Evolutionary conservation across 2,888 invertebrate genomes (phyloP).

Genomic region (Frankliniella fusca): DNA sequence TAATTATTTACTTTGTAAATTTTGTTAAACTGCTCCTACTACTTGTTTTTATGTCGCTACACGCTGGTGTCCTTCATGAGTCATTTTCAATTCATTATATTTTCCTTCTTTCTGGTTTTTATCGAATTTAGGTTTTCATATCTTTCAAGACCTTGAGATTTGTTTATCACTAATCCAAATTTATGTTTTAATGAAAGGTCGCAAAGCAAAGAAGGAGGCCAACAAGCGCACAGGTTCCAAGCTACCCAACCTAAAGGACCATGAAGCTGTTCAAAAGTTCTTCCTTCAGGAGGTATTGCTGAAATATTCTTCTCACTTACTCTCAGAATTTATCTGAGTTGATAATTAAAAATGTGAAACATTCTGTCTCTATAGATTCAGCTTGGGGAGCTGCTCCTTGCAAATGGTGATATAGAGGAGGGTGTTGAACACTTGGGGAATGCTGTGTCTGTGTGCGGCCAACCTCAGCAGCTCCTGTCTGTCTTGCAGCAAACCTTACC

Average conservation of each 20-base stretch:
- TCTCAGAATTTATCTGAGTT: neutral
- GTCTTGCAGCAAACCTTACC: conserved; percentile 94
- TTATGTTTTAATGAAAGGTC: conserved; percentile 49
- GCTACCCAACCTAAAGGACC: conserved; percentile 85
- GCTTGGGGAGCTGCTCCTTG: conserved; percentile 85
- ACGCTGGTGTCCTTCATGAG: no score
- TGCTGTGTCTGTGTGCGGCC: conserved; percentile 96
- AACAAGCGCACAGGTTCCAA: conserved; percentile 41
- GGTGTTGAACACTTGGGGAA: conserved; percentile 95
- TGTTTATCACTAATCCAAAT: neutral
- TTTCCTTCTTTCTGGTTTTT: no score
- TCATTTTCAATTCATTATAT: no score
- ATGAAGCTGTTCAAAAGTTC: conserved; percentile 90
- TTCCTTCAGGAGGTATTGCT: conserved; percentile 59
- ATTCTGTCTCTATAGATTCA: conserved; percentile 62
- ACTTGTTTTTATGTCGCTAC: no score
- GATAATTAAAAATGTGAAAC: neutral
- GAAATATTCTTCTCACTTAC: neutral
- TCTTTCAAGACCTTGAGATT: no score
- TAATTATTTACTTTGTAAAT: neutral
- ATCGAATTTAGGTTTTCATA: no score
- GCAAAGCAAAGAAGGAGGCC: conserved; percentile 51
- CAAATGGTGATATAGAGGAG: conserved; percentile 78
- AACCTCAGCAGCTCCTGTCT: conserved; percentile 82
- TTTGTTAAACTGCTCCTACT: no score